Evolutionary conservation across 2,797 vertebrate genomes (phyloP).

Genomic region (Gadopsis bispinosus): DNA sequence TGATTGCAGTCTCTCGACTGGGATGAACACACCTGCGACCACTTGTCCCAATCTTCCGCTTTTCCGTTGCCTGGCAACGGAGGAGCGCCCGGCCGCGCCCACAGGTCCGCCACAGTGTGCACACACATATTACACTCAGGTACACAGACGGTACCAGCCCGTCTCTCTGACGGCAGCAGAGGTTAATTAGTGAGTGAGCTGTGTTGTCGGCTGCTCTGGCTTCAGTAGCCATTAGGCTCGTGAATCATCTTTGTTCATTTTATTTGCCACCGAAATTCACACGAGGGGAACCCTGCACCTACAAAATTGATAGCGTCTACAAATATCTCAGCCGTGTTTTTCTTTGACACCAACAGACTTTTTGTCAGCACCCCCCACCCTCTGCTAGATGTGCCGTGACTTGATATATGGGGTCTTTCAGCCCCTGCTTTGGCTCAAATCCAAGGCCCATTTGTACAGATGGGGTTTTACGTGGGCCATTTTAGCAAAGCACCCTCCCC

Average conservation of each 20-base stretch:
- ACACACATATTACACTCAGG: not conserved
- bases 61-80: too few relatives aligned
- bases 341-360: conserved; percentile 53
- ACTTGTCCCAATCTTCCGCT: too few relatives aligned
- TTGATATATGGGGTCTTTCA: conserved; percentile 72
- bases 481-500: conserved; percentile 75
- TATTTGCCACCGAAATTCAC: conserved; percentile 42
- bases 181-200: conserved; percentile 50
- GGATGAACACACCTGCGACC: too few relatives aligned
- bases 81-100: too few relatives aligned
- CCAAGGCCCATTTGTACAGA: conserved; percentile 77
- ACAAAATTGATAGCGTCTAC: conserved; percentile 42
- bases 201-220: conserved; percentile 48
- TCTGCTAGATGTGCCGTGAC: conserved; percentile 61
- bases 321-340: conserved; percentile 52
- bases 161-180: conserved; percentile 13
- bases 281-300: conserved; percentile 38
- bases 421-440: conserved; percentile 72
- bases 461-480: conserved; percentile 78
- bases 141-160: not conserved
- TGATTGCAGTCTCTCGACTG: too few relatives aligned
- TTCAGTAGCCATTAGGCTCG: conserved; percentile 42
- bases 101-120: not conserved
- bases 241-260: conserved; percentile 62
- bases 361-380: conserved; percentile 40